Evolutionary conservation across 2,797 vertebrate genomes (phyloP), one percentile per base, ranked within the genome.

Genomic region (Spatula clypeata): DNA sequence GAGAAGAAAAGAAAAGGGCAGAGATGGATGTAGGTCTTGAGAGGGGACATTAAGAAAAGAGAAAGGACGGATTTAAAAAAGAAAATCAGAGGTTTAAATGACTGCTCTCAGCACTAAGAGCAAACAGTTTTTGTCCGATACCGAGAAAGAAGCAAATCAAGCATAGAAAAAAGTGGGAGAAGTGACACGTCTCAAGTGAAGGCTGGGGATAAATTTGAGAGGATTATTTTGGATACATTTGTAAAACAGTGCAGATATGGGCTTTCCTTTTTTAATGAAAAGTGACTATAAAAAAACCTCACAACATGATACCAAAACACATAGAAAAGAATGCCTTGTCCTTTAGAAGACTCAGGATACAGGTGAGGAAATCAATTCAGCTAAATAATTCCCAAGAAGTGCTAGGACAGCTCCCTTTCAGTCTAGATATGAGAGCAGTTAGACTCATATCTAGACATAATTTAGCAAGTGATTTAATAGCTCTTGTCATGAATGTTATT

Each of bases 391-490:
- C 40, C 49, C 21, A 74, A 79, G 14, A 73, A 92, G 19, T 1
- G 0, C 57, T 32, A 84, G 49, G 76, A 70, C 27, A 92, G 40
- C 67, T 76, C 12, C 20, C 44, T 92, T 91, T 94, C 77, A 80
- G 74, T 89, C 84, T 74, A 92, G 58, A 61, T 71, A 85, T 20
- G 57, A 86, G 82, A 45, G 42, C 23, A 49, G 47, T 49, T 49
- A 49, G 47, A 49, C 47, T 51, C 49, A 51, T 51, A 51, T 51
- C 49, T 51, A 51, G 77, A 88, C 42, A 86, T 29, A 71, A 88
- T 66, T 87, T 93, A 88, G 67, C 57, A 90, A 92, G 80, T 44
- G 67, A 93, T 92, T 93, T 96, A 95, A 92, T 69, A 57, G 71
- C 19, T 88, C 66, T 88, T 87, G 71, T 82, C 77, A 92, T 72